Evolutionary conservation across 1,140 invertebrate genomes (phyloP), one percentile per base, ranked within the genome.

Genomic region (Chlorops oryzae): DNA sequence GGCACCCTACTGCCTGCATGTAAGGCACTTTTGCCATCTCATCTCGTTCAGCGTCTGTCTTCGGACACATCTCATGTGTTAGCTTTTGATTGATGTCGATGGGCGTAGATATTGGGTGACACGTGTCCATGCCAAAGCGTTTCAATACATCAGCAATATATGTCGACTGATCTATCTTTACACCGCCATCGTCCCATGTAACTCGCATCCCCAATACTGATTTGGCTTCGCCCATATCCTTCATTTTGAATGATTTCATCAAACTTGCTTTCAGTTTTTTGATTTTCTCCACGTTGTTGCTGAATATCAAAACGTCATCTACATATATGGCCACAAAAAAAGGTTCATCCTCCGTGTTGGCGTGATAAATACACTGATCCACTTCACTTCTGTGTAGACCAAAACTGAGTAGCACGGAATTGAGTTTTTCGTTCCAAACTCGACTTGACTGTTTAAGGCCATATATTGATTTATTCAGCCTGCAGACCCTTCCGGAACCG

Each of bases 221-320:
- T 34, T 17, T 41, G 18, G 25, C 50, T 13, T 18, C 43, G 42
- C 51, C 51, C 23, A 51, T 15, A 35, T 51, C 40, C 27, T 49
- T 43, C 41, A 47, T 53, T 13, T 23, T 21, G n/a, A 53, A 48
- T 10, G 13, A 20, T 12, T 23, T n/a, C 15, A 38, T 24, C 12
- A 44, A 35, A 9, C 23, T 17, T 37, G n/a, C 17, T 20, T 49
- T 48, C 18, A 44, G 18, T 38, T 37, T 32, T 2, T 5, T 5
- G 25, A 23, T 42, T 10, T 43, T 48, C 20, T 55, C 38, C 9
- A 20, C 13, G 52, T 64, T 45, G 43, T 57, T 68, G 40, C 58
- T 63, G 45, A 61, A 59, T 28, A 72, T 57, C 10, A 72, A 39
- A 22, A 71, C 61, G 46, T 73, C 65, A 39, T 72, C 70, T 7